A percentile compares a stretch with the other conserved stretches of the same genome.
Conservation (phyloP, 2,888 invertebrate species). For the Aleiodes leptofemur region DNA sequence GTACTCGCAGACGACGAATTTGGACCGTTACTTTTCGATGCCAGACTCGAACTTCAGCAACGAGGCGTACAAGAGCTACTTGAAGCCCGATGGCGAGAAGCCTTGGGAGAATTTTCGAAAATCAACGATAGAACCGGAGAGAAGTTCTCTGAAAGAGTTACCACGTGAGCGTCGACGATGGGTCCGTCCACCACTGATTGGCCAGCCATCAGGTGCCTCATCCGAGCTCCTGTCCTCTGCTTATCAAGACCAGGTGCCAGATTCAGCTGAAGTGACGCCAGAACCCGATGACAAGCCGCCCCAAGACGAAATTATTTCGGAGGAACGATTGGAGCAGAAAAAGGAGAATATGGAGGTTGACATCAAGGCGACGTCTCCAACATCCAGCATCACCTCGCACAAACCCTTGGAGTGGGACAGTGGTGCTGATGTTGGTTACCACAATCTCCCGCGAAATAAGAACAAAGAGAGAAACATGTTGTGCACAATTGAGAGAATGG, state of each 20-base stretch:
- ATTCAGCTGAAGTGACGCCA: background rate
- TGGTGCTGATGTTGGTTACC: conserved; percentile 90
- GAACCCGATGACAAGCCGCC: conserved; percentile 27
- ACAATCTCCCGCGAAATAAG: conserved; percentile 71
- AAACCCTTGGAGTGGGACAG: conserved; percentile 92
- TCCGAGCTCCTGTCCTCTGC: background rate
- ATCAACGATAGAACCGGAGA: conserved; percentile 47
- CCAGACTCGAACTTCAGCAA: conserved; percentile 58
- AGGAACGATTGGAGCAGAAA: background rate
- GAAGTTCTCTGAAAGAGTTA: conserved; percentile 41
- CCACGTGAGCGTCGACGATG: conserved; percentile 71
- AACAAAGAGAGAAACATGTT: conserved; percentile 77
- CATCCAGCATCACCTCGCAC: conserved; percentile 85
- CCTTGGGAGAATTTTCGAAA: conserved; percentile 61
- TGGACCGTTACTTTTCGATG: conserved; percentile 81
- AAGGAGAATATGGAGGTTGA: conserved; percentile 57
- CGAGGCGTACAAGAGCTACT: conserved; percentile 21
- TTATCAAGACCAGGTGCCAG: background rate
- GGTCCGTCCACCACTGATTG: conserved; percentile 73
- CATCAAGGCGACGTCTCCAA: conserved; percentile 80
- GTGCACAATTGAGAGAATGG: conserved; percentile 79
- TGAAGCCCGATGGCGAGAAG: conserved; percentile 47
- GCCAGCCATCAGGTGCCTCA: conserved; percentile 63
- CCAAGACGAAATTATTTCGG: conserved; percentile 2
- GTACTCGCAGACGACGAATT: conserved; percentile 81